A percentile compares a stretch with the other conserved stretches of the same genome.
Conservation (phyloP, 2,888 invertebrate species). For the Scaptomyza parva region DNA sequence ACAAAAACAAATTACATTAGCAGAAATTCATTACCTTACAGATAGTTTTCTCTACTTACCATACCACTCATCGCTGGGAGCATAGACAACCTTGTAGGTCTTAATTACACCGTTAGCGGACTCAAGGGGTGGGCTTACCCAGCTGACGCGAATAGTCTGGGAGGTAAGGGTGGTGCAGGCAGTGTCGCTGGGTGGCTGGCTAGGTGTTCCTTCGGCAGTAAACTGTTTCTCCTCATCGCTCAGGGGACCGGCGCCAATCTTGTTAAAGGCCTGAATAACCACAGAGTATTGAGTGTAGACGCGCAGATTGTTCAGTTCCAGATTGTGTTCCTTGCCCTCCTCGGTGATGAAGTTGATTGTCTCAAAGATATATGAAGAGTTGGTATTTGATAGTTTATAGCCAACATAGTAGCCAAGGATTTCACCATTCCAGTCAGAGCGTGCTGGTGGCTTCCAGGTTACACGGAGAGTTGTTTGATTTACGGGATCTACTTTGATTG, state of each 20-base stretch:
- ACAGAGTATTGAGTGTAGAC: conserved; percentile 98
- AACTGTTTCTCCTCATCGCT: conserved; percentile 95
- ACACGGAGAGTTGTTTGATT: conserved; percentile 95
- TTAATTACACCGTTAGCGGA: conserved; percentile 97
- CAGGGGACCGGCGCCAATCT: conserved; percentile 96
- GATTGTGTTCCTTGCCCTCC: conserved; percentile 95
- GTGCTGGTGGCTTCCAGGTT: conserved; percentile 95
- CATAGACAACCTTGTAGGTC: conserved; percentile 97
- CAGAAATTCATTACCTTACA: accelerated
- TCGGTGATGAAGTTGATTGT: conserved; percentile 96
- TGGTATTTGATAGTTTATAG: conserved; percentile 92
- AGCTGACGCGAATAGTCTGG: conserved; percentile 96
- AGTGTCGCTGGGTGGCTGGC: conserved; percentile 96
- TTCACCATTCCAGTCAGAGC: conserved; percentile 96
- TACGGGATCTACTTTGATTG: conserved; percentile 93
- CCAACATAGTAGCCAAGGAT: conserved; percentile 96
- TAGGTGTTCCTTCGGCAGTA: conserved; percentile 97
- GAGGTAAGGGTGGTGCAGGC: conserved; percentile 97
- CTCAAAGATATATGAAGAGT: conserved; percentile 95
- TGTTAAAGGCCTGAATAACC: conserved; percentile 97
- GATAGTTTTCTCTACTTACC: conserved; percentile 87
- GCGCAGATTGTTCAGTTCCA: conserved; percentile 92
- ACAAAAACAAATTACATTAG: background rate
- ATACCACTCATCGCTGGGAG: conserved; percentile 96
- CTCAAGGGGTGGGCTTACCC: conserved; percentile 96